Evolutionary conservation across 2,888 invertebrate genomes (phyloP).

Genomic region (Drosophila austrosaltans): DNA sequence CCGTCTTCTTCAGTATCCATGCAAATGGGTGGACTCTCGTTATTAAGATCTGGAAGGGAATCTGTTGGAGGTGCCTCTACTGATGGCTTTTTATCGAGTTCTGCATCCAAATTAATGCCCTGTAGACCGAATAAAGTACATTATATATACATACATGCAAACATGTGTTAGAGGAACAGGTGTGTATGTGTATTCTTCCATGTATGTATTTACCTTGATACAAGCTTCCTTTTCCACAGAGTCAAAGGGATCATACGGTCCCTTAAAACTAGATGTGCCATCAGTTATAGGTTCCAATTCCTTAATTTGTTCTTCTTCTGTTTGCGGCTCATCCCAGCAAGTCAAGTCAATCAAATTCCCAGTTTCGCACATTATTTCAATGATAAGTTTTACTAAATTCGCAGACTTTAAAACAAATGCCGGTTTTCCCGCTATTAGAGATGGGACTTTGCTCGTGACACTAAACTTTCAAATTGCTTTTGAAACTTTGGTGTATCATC

Average conservation of each 20-base stretch:
- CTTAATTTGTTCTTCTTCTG: constrained; percentile 37
- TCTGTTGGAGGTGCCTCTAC: background rate
- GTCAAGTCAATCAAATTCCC: constrained; percentile 60
- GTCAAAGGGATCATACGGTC: constrained; percentile 68
- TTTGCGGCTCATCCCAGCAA: constrained; percentile 47
- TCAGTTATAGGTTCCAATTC: constrained; percentile 28
- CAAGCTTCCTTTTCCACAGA: constrained; percentile 63
- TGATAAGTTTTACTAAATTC: background rate
- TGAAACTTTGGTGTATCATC: background rate
- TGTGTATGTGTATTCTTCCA: background rate
- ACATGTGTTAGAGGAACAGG: background rate
- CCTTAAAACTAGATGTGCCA: constrained; percentile 46
- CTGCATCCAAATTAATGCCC: constrained; percentile 41
- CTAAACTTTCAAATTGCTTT: background rate
- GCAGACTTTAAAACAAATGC: constrained; percentile 14
- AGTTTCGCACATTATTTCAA: constrained; percentile 53
- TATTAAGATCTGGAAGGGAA: constrained; percentile 39
- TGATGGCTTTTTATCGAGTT: constrained; percentile 12
- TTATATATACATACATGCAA: background rate
- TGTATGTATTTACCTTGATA: constrained; percentile 50
- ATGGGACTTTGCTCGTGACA: background rate
- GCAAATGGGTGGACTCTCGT: constrained; percentile 56
- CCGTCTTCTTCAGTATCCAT: constrained; percentile 32
- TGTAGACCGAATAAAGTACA: constrained; percentile 7
- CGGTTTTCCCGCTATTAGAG: constrained; percentile 9